Percentiles rank a stretch among this genome's conserved stretches.
phyloP scores from a whole-genome alignment of 2,888 invertebrate genomes.

The Chymomyza fuscimana region DNA sequence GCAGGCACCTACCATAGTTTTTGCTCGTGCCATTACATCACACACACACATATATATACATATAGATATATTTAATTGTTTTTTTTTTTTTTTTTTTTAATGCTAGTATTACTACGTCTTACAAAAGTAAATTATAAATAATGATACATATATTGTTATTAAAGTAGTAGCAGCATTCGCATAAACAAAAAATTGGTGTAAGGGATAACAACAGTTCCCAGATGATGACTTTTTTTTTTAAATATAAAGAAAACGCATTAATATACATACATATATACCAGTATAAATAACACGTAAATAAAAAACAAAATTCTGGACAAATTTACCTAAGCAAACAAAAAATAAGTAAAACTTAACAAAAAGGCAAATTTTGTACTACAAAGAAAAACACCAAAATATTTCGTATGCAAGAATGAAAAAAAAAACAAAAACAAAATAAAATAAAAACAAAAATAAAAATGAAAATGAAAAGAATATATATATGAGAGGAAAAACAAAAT shows the following conservation, averaged over 20 bases:
- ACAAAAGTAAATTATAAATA: not conserved
- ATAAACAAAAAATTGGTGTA: constrained; percentile 2
- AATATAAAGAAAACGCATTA: constrained; percentile 42
- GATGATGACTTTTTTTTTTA: not conserved
- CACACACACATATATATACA: constrained; percentile 2
- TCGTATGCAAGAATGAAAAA: constrained; percentile 22
- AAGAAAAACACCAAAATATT: constrained; percentile 39
- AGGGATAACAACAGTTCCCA: constrained; percentile 1
- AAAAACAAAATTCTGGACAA: constrained; percentile 6
- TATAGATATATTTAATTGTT: not conserved
- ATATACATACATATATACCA: not conserved
- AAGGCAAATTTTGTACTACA: constrained; percentile 58
- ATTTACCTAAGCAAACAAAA: constrained; percentile 8
- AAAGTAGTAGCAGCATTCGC: not conserved
- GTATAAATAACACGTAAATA: constrained; percentile 6
- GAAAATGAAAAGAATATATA: not conserved
- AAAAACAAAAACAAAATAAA: constrained; percentile 15
- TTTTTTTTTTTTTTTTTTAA: constrained; percentile 5
- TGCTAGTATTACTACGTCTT: not conserved
- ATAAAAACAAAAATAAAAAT: constrained; percentile 3
- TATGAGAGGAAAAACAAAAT: constrained; percentile 7
- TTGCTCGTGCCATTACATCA: constrained; percentile 5
- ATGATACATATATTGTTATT: not conserved
- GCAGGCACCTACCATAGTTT: no score
- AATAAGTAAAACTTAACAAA: constrained; percentile 5